Evolutionary conservation across 2,797 vertebrate species (phyloP), one percentile per base, ranked within the genome.

Genomic region (Erpetoichthys calabaricus): DNA sequence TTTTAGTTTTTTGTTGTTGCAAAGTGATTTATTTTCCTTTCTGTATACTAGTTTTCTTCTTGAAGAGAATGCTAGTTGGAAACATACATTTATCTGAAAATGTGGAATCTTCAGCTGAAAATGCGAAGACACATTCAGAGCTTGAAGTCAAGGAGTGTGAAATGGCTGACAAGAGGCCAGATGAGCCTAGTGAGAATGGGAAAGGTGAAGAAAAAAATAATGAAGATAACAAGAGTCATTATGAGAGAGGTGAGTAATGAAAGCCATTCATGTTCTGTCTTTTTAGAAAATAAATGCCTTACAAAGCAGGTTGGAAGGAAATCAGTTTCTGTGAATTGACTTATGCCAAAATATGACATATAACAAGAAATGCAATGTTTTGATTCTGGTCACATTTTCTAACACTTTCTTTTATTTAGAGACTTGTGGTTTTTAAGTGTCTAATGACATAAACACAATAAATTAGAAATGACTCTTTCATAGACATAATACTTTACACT

Each of bases 41-140:
- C 47, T 42, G 7, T 60, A 44, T 65, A 5, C 42, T 61, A 87
- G 85, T 81, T 61, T 75, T 81, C 65, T 78, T 65, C 47, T 75
- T 94, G 65, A 91, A 89, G 74, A 84, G 80, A 72, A 69, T 91
- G 42, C 68, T 91, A 59, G 68, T 83, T 0, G 67, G 73, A 56
- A 85, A 80, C 67, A 81, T 84, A 65, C 84, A 80, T 62, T 62
- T 83, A 4, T 80, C 79, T 6, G 82, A 85, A 10, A 77, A 85
- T 53, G 72, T 66, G 0, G 78, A 76, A n/a, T 55, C 42, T 2
- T 0, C 44, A 3, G 7, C 25, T 7, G 47, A 49, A 7, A 5
- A 3, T 42, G 7, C 42, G 6, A 3, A 45, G 44, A 6, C 8
- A 4, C 5, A 25, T 7, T 9, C 47, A 6, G n/a, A 9, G 6